These are phyloP conservation scores for Caenorhabditis remanei DNA, from an alignment of 1,140 invertebrate species.

Conservation along the genomic window DNA sequence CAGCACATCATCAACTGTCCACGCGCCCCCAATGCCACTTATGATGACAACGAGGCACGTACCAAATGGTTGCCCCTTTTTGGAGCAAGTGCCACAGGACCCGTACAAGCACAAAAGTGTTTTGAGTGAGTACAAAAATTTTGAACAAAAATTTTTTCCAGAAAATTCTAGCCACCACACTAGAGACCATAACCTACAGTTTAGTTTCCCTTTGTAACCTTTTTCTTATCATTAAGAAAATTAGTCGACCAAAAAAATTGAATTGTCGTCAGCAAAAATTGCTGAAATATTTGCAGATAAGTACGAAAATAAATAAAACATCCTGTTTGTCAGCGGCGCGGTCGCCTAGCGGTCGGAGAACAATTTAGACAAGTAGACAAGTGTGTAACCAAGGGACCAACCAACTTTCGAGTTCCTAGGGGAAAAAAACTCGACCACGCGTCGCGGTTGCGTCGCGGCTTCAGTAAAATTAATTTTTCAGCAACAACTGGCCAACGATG, in stretches of 20 bases:
- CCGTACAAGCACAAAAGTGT: constrained; percentile 16
- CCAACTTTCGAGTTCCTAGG: too few relatives aligned
- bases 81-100: background rate
- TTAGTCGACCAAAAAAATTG: too few relatives aligned
- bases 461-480: background rate
- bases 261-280: background rate
- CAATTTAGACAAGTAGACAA: too few relatives aligned
- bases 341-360: too few relatives aligned
- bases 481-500: constrained; percentile 56
- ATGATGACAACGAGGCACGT: constrained; percentile 7
- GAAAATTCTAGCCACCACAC: background rate
- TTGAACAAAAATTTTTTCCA: background rate
- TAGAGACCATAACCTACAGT: background rate
- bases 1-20: constrained; percentile 38
- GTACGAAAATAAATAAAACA: too few relatives aligned
- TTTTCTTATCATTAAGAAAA: background rate
- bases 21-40: background rate
- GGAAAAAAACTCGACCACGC: background rate
- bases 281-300: too few relatives aligned
- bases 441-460: too few relatives aligned
- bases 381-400: too few relatives aligned
- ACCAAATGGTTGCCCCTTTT: constrained; percentile 24
- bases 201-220: background rate
- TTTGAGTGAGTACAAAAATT: background rate
- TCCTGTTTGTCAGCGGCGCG: too few relatives aligned